A percentile compares a stretch with the other conserved stretches of the same genome.
phyloP scores from a whole-genome alignment of 2,888 invertebrate species.

The Anticlea derivata region DNA sequence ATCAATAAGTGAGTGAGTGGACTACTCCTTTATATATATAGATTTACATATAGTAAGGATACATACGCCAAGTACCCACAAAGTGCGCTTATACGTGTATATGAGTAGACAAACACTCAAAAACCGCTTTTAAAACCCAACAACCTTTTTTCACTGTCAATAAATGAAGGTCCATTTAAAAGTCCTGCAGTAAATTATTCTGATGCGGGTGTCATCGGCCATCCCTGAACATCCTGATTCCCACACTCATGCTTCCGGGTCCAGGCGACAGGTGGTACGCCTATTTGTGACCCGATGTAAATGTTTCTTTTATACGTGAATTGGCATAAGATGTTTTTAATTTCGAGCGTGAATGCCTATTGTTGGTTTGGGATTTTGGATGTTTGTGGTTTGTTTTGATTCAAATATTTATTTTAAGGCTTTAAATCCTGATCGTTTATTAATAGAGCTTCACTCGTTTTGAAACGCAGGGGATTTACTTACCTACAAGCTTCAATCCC shows the following conservation, averaged over 20 bases:
- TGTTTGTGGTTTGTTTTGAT: slow-evolving; percentile 7
- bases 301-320: slow-evolving; percentile 14
- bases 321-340: slow-evolving; percentile 20
- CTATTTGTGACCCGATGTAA: slow-evolving; percentile 8
- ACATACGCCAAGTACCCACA: too few relatives aligned
- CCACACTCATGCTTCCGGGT: slow-evolving; percentile 43
- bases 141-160: not conserved
- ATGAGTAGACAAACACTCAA: too few relatives aligned
- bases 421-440: not conserved
- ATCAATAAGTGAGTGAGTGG: too few relatives aligned
- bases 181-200: slow-evolving; percentile 12
- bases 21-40: too few relatives aligned
- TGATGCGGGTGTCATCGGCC: slow-evolving; percentile 19
- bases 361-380: slow-evolving; percentile 2
- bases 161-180: too few relatives aligned
- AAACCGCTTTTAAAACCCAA: slow-evolving; percentile 2
- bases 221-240: slow-evolving; percentile 18
- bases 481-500: too few relatives aligned
- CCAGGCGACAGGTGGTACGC: slow-evolving; percentile 26
- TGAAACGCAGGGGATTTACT: too few relatives aligned
- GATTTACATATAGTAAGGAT: too few relatives aligned
- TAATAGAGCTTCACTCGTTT: too few relatives aligned
- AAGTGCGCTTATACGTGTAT: too few relatives aligned
- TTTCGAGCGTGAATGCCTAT: slow-evolving; percentile 14
- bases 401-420: slow-evolving; percentile 1